Base-by-base conservation (phyloP, 2,888 invertebrate species). In the Plebejus anna region DNA sequence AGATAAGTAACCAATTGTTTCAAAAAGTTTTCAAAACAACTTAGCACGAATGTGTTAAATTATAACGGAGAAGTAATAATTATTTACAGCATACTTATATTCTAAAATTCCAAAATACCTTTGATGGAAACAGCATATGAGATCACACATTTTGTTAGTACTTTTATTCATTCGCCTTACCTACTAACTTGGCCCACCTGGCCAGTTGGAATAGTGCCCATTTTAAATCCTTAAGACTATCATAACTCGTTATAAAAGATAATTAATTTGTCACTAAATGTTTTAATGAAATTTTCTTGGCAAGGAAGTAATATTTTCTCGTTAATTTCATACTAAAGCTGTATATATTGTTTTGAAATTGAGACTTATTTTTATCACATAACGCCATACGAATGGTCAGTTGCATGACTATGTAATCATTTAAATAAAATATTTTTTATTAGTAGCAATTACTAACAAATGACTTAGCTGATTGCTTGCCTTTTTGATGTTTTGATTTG, bases 191-290 rank as follows among this genome's bases (percentile, higher is more conserved):
- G 75, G 70, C 36, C 71, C 75, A 61, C 59, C 51, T 51, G 28
- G 55, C 28, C 55, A 36, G 66, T 71, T 78, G 78, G 78, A 76
- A 16, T 42, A 75, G 36, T 72, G 79, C 77, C 78, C 61, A 75
- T 47, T 77, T 47, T 75, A 11, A 71, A 76, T 47, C 70, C 42
- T 38, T 75, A 76, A 71, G 38, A 76, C 76, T 59, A 72, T 57
- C 57, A 70, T 59, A 13, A 9, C 55, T 32, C 38, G 66, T 55
- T 42, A 32, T 75, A 66, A 73, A 73, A 51, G 73, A 73, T 73
- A 73, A 73, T 73, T 73, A 55, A 73, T 51, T 47, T 73, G 47
- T 55, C 42, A 28, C 51, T 73, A 51, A 73, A 73, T 73, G 73
- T 51, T 55, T 73, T 51, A 73, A 57, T 72, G 71, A 72, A 72